These are phyloP conservation scores for Gandaritis pyraliata DNA, from an alignment of 2,888 invertebrate species.

Conservation along the genomic window DNA sequence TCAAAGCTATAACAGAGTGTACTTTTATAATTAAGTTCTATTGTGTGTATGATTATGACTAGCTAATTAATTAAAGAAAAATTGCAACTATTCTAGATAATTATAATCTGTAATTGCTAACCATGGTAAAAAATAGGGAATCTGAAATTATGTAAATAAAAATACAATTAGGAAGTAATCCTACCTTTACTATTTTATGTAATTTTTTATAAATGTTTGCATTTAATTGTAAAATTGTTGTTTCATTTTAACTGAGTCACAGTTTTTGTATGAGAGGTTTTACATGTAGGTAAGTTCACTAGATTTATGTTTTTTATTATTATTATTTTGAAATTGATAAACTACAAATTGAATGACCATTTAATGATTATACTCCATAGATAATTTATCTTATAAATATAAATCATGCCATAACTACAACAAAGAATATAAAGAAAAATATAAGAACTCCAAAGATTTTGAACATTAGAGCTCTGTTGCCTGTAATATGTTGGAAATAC, in stretches of 20 bases:
- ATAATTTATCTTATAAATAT: slow-evolving; percentile 22
- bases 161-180: slow-evolving; percentile 38
- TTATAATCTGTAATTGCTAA: slow-evolving; percentile 15
- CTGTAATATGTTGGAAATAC: slow-evolving; percentile 98
- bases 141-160: slow-evolving; percentile 38
- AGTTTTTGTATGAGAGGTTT: too few relatives aligned
- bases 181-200: slow-evolving; percentile 37
- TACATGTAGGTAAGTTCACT: too few relatives aligned
- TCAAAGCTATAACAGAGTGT: slow-evolving; percentile 3
- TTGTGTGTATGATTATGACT: slow-evolving; percentile 23
- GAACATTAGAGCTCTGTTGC: slow-evolving; percentile 99
- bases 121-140: slow-evolving; percentile 20
- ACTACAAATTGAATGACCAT: slow-evolving; percentile 9
- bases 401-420: slow-evolving; percentile 94
- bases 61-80: slow-evolving; percentile 15
- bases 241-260: slow-evolving; percentile 15
- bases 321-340: too few relatives aligned
- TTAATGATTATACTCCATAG: slow-evolving; percentile 21
- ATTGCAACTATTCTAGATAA: slow-evolving; percentile 11
- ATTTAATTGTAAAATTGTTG: neutral
- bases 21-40: slow-evolving; percentile 23
- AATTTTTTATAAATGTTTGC: slow-evolving; percentile 39
- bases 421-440: slow-evolving; percentile 99
- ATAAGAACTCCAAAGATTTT: slow-evolving; percentile 99
- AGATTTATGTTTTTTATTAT: too few relatives aligned